Evolutionary conservation across 2,888 invertebrate species (phyloP), one percentile per base, ranked within the genome.

Genomic region (Apamea sordens): DNA sequence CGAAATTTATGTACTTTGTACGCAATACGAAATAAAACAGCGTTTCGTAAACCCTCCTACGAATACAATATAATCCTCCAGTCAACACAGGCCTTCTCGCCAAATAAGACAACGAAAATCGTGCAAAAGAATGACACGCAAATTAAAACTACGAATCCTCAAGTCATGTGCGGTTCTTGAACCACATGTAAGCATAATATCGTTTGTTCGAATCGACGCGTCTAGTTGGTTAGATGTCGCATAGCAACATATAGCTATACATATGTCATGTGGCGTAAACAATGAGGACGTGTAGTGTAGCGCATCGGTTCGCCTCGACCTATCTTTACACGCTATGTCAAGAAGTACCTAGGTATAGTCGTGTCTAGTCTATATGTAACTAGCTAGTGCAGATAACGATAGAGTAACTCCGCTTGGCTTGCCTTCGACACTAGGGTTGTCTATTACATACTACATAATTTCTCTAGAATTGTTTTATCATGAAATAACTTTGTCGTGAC

Each of bases 231-330:
- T 76, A 84, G 69, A 70, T 79, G 84, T 80, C 74, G 84, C 86
- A 88, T 88, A 90, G 89, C 87, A 89, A 87, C 90, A 76, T 80
- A 80, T 75, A 85, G 18, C 8, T 61, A 73, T 80, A 78, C 68
- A 41, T 82, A 74, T 73, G 77, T 86, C 18, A 15, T 74, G 82
- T 86, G 87, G 85, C 89, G 91, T 93, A 92, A 93, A 93, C 91
- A 89, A 88, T 86, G 85, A 83, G 83, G 91, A 92, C 83, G 84
- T 85, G 82, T 86, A 91, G 89, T 83, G 86, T 85, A 86, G 86
- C 89, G 89, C 90, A 87, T 91, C 90, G 90, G 90, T 89, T 93
- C 89, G 92, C 91, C 89, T 92, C 93, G 92, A 92, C 91, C 92
- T 92, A 92, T 93, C 92, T 91, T 86, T 88, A 84, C 85, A 82